These are phyloP conservation scores for Lasiurus borealis DNA, from an alignment of 2,113 vertebrate genomes.

Conservation along the genomic window DNA sequence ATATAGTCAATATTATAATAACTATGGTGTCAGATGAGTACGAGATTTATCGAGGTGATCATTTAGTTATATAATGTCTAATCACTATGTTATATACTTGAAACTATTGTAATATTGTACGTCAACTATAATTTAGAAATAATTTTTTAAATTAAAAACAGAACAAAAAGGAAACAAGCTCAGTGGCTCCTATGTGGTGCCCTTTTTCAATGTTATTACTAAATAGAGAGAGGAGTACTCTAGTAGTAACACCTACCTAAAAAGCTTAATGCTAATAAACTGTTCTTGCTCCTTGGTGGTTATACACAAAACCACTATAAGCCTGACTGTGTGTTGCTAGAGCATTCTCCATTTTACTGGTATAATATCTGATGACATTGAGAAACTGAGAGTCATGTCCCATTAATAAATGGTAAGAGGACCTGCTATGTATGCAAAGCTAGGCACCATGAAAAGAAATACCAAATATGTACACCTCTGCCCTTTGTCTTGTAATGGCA, in stretches of 20 bases:
- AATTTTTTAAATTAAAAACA: background rate
- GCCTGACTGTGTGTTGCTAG: too few species aligned
- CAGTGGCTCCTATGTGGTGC: background rate
- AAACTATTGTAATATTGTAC: background rate
- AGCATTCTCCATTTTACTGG: background rate
- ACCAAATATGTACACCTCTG: background rate
- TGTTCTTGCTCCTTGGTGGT: background rate
- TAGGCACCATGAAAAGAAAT: background rate
- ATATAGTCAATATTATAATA: background rate
- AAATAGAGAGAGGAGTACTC: background rate
- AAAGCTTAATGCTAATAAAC: background rate
- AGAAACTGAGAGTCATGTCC: background rate
- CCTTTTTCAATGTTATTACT: background rate
- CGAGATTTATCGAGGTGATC: background rate
- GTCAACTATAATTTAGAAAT: background rate
- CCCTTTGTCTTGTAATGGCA: background rate
- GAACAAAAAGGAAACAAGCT: too few species aligned
- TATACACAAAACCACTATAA: too few species aligned
- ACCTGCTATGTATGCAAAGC: background rate
- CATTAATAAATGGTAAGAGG: background rate
- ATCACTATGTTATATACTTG: background rate
- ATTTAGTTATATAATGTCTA: background rate
- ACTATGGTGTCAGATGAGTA: background rate
- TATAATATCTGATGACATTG: background rate
- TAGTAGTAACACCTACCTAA: background rate